Evolutionary conservation across 37 sponge, comb jelly and placozoan species (phyloP).

Genomic region (Beroe forskalii): DNA sequence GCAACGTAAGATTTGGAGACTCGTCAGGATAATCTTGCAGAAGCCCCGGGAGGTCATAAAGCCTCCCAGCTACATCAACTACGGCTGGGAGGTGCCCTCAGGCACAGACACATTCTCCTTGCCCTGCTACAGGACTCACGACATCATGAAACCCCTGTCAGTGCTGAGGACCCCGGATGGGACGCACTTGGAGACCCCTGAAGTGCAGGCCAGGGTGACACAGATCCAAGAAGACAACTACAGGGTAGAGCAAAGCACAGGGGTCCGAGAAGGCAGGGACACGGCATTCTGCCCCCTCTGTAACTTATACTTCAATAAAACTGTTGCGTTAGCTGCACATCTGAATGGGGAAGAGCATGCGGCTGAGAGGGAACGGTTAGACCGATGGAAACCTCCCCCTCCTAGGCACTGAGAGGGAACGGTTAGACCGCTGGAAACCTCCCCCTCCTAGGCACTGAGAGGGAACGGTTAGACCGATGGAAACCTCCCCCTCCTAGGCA

Average conservation of each 20-base stretch:
- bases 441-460: too few relatives aligned
- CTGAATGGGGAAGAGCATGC: conserved; percentile 32
- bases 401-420: too few relatives aligned
- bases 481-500: too few relatives aligned
- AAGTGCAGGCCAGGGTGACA: not conserved
- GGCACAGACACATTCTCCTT: not conserved
- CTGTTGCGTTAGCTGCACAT: not conserved
- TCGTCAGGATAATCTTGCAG: not conserved
- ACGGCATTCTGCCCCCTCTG: not conserved
- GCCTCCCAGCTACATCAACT: not conserved
- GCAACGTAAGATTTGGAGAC: conserved; percentile 41
- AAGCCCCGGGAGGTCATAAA: not conserved
- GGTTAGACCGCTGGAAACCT: too few relatives aligned
- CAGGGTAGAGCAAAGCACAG: conserved; percentile 6
- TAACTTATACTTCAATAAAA: not conserved
- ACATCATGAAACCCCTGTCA: not conserved
- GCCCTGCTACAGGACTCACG: not conserved
- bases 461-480: too few relatives aligned
- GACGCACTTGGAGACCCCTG: not conserved
- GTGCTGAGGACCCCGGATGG: not conserved
- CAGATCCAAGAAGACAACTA: not conserved
- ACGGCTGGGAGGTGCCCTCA: not conserved
- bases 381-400: conserved; percentile 17
- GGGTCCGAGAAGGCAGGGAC: not conserved
- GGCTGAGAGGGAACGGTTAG: not conserved